These are phyloP conservation scores for Megaceryle alcyon DNA, from an alignment of 2,797 vertebrate species.

Conservation along the genomic window DNA sequence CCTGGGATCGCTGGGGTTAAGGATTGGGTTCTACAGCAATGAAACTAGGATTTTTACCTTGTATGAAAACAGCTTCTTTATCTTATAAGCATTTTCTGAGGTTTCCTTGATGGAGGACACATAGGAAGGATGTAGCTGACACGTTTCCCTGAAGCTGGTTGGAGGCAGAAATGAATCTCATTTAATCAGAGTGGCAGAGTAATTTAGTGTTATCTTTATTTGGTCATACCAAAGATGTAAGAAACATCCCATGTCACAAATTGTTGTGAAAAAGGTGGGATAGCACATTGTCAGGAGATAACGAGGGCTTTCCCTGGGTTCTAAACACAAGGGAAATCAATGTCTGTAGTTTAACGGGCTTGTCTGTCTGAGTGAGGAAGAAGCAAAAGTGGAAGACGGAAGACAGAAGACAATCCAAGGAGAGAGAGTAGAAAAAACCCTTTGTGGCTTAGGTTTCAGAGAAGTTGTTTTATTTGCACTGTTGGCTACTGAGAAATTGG, in stretches of 20 bases:
- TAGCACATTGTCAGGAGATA: background rate
- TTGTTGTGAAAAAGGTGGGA: background rate
- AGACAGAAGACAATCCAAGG: background rate
- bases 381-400: background rate
- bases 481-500: background rate
- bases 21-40: background rate
- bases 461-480: background rate
- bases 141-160: background rate
- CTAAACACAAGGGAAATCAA: background rate
- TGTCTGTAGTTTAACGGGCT: background rate
- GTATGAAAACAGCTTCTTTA: background rate
- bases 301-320: background rate
- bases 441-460: background rate
- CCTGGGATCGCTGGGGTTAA: background rate
- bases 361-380: background rate
- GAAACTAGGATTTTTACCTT: background rate
- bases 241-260: background rate
- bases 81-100: background rate
- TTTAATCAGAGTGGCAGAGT: background rate
- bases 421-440: background rate
- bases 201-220: background rate
- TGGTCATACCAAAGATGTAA: background rate
- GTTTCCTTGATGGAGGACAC: background rate
- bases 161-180: background rate
- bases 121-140: background rate